Conservation (phyloP, 2,888 invertebrate genomes). For the Macrophya annulata region DNA sequence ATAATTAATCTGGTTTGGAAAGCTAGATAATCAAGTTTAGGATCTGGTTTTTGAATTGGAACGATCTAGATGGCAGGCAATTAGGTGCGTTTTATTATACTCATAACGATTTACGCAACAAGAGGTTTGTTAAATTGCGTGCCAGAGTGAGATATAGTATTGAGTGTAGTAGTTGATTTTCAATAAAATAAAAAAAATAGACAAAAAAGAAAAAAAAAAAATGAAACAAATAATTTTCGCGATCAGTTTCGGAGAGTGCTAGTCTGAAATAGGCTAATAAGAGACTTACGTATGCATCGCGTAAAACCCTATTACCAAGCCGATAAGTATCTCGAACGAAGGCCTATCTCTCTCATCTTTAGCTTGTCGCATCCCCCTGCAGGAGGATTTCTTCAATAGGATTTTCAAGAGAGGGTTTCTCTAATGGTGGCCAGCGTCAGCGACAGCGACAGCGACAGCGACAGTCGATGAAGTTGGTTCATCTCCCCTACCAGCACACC, state of each 20-base stretch:
- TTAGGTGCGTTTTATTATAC: not conserved
- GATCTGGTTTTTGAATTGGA: conserved; percentile 3
- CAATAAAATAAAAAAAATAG: too few species aligned
- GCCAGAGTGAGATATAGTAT: conserved; percentile 31
- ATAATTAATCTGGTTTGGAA: conserved; percentile 14
- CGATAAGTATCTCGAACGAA: conserved; percentile 39
- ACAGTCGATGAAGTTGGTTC: not conserved
- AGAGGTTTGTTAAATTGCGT: conserved; percentile 28
- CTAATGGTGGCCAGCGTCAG: conserved; percentile 9
- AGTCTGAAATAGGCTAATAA: conserved; percentile 48
- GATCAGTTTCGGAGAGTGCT: conserved; percentile 32
- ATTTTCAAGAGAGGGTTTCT: not conserved
- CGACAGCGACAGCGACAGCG: conserved; percentile 30
- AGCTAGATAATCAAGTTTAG: conserved; percentile 13
- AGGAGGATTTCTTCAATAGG: conserved; percentile 25
- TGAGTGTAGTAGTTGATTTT: not conserved
- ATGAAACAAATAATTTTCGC: not conserved
- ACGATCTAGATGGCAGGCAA: not conserved
- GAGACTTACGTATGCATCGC: conserved; percentile 54
- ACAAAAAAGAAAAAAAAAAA: too few species aligned
- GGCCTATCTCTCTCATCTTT: conserved; percentile 37
- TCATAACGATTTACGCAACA: conserved; percentile 16
- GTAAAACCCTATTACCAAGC: conserved; percentile 55
- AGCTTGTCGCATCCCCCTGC: conserved; percentile 23
- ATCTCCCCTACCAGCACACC: conserved; percentile 7